Evolutionary conservation across 2,113 vertebrate species (phyloP), one percentile per base, ranked within the genome.

Genomic region (Myanophis thanlyinensis): DNA sequence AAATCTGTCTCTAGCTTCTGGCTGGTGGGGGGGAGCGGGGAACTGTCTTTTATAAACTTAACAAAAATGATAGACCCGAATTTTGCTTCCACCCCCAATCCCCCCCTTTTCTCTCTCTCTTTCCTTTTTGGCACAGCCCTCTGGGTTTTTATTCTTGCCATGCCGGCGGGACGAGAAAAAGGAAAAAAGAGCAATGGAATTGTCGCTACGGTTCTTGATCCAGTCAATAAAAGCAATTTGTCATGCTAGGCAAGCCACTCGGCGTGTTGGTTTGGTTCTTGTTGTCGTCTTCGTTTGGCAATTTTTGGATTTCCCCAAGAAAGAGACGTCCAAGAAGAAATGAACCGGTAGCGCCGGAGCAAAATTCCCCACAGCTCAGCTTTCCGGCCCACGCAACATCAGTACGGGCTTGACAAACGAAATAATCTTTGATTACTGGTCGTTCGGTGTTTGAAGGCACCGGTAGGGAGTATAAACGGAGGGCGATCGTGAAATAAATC

Each of bases 141-240:
- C 46, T 5, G 94, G 95, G 89, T 93, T 94, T 93, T 94, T 93
- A 89, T 90, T 91, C 67, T 73, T 73, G 89, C 22, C 12, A 0
- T 88, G 91, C 13, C 12, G 0, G 89, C 54, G 92, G 56, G 44
- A 93, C 85, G 95, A 96, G 27, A 25, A 11, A 62, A n/a, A 59
- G 3, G 10, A 3, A 62, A 12, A 30, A 1, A 59, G 1, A 95
- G 93, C 51, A 92, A 94, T 93, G 90, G 59, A 95, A 93, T 93
- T 96, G 93, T 93, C 89, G 35, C 90, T 93, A 49, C 49, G 30
- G 62, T 67, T 85, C 90, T 92, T 87, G 96, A 90, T 96, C 84
- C 96, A 94, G 84, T 89, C 94, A 91, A 94, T 96, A 96, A 91
- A 95, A 96, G 27, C 91, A 88, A 91, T 96, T 96, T 96, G 88